These are phyloP conservation scores for Marronus borbonicus DNA, from an alignment of 2,888 invertebrate genomes.

Conservation along the genomic window DNA sequence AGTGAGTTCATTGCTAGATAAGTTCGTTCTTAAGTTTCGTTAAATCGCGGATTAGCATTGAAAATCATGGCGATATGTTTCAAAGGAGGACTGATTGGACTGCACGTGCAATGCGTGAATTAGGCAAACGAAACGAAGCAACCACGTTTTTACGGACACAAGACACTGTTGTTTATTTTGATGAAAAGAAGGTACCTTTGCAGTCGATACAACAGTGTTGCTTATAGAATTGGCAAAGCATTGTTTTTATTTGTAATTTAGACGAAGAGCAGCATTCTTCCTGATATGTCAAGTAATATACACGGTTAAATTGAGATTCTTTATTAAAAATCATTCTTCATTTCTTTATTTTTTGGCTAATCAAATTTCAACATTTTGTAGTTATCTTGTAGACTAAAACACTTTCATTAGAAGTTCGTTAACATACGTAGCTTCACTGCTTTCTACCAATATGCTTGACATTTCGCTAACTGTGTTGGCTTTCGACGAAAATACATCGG, in stretches of 20 bases:
- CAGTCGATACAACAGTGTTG: constrained; percentile 83
- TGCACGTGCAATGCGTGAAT: constrained; percentile 89
- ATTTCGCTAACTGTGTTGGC: constrained; percentile 57
- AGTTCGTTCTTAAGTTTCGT: constrained; percentile 56
- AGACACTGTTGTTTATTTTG: constrained; percentile 92
- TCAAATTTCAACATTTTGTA: too few species aligned
- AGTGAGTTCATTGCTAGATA: constrained; percentile 78
- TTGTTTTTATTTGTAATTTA: neutral
- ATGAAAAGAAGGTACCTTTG: constrained; percentile 82
- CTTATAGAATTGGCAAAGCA: constrained; percentile 84
- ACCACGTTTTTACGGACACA: constrained; percentile 91
- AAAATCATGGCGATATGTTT: constrained; percentile 98
- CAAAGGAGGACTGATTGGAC: constrained; percentile 93
- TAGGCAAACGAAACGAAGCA: constrained; percentile 91
- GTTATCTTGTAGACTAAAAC: too few species aligned
- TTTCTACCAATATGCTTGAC: constrained; percentile 23
- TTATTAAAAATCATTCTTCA: too few species aligned
- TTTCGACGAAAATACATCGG: constrained; percentile 61
- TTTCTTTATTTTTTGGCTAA: too few species aligned
- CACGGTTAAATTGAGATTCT: too few species aligned
- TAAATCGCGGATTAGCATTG: constrained; percentile 75
- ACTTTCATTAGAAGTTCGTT: neutral
- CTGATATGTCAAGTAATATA: too few species aligned
- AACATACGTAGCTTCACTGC: neutral
- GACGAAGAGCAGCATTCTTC: too few species aligned